Conservation (phyloP, 2,113 vertebrate genomes). For the Holacanthus passer region DNA sequence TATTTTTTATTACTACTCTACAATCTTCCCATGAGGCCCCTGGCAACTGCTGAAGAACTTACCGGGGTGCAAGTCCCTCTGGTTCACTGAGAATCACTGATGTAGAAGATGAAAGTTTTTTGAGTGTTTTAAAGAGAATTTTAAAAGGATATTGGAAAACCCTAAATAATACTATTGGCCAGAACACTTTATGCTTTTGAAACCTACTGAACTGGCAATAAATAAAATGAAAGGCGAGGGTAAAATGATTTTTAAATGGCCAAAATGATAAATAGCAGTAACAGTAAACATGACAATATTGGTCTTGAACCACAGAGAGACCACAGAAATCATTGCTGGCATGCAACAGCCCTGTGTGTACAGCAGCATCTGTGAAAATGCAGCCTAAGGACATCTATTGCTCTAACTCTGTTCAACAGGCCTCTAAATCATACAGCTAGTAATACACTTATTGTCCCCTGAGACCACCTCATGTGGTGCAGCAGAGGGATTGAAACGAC, state of each 20-base stretch:
- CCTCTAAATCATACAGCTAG: constrained; percentile 32
- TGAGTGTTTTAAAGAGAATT: neutral
- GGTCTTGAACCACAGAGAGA: neutral
- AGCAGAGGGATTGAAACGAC: constrained; percentile 22
- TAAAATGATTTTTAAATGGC: neutral
- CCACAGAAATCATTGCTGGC: neutral
- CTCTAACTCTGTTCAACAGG: constrained; percentile 32
- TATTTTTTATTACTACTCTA: neutral
- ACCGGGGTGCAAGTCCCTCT: neutral
- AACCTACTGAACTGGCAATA: neutral
- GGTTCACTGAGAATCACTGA: neutral
- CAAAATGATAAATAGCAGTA: neutral
- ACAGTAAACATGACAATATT: constrained; percentile 2
- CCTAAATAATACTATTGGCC: neutral
- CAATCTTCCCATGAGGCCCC: neutral
- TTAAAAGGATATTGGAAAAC: neutral
- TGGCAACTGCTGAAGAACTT: neutral
- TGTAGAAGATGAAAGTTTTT: neutral
- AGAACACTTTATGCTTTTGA: neutral
- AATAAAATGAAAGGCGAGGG: neutral
- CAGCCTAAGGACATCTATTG: constrained; percentile 28
- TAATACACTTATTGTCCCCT: constrained; percentile 37
- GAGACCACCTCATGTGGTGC: constrained; percentile 30
- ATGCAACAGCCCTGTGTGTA: constrained; percentile 17
- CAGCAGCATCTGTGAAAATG: constrained; percentile 32